These are phyloP conservation scores for Glyptemys insculpta DNA, from an alignment of 2,797 vertebrate species.

Conservation along the genomic window DNA sequence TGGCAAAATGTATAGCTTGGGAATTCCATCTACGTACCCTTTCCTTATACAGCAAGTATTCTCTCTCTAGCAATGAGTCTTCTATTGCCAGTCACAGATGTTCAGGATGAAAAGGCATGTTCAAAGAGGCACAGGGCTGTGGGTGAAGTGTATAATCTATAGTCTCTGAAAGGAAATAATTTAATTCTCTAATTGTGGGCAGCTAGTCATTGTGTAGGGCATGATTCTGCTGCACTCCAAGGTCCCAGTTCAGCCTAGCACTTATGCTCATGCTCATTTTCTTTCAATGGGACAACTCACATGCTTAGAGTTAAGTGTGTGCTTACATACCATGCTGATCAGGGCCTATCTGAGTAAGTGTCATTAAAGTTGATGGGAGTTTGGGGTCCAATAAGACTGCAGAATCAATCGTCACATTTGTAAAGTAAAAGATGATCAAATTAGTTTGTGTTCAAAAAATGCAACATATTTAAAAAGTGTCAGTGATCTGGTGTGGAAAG, in stretches of 20 bases:
- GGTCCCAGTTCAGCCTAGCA: background rate
- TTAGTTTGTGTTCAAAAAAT: too few species aligned
- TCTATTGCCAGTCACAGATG: background rate
- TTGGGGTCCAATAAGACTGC: background rate
- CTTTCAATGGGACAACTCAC: background rate
- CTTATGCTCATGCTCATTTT: background rate
- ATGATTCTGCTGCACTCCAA: background rate
- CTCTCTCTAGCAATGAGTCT: background rate
- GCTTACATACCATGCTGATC: background rate
- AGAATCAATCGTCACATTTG: background rate
- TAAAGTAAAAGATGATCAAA: background rate
- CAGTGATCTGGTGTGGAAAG: background rate
- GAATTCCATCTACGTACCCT: background rate
- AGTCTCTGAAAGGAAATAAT: background rate
- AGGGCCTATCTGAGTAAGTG: background rate
- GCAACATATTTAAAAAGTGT: background rate
- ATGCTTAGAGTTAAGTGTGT: background rate
- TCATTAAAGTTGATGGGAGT: background rate
- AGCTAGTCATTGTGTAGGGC: background rate
- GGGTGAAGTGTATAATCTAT: slow-evolving; percentile 10
- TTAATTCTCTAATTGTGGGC: background rate
- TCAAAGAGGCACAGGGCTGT: background rate
- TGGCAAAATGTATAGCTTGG: background rate
- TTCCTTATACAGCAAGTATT: background rate
- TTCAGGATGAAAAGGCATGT: background rate